phyloP scores from a whole-genome alignment of 2,797 vertebrate genomes.

The Iguana delicatissima region DNA sequence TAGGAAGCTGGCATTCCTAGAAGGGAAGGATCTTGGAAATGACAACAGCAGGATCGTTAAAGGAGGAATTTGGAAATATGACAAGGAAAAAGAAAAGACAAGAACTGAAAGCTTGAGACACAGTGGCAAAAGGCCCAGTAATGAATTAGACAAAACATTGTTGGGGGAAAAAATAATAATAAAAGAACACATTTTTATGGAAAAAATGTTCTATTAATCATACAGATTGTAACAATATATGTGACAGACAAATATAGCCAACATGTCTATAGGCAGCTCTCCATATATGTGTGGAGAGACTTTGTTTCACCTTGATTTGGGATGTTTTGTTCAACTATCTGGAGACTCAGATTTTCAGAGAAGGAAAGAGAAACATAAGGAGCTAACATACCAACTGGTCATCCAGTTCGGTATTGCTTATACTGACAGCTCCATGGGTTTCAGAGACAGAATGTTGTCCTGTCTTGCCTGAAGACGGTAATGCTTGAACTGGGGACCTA shows the following conservation, averaged over 20 bases:
- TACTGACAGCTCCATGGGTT: not conserved
- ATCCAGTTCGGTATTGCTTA: not conserved
- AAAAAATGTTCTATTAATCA: slow-evolving; percentile 11
- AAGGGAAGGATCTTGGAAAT: slow-evolving; percentile 55
- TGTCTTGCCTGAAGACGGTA: not conserved
- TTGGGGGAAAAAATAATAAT: not conserved
- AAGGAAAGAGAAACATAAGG: not conserved
- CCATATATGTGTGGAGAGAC: not conserved
- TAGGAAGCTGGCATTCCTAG: not conserved
- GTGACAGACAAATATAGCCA: slow-evolving; percentile 13
- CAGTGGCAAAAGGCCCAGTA: slow-evolving; percentile 59
- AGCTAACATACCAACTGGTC: not conserved
- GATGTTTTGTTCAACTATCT: not conserved
- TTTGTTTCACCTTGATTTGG: slow-evolving; percentile 17
- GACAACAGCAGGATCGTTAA: slow-evolving; percentile 57
- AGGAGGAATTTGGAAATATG: slow-evolving; percentile 31
- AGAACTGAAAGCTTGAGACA: slow-evolving; percentile 58
- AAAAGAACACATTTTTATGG: slow-evolving; percentile 20
- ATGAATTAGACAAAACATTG: slow-evolving; percentile 45
- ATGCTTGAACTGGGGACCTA: not conserved
- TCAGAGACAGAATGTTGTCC: not conserved
- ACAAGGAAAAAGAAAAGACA: slow-evolving; percentile 55
- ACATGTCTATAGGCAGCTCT: too few relatives aligned
- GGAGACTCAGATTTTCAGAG: not conserved
- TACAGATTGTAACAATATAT: not conserved